Conservation (phyloP, 2,888 invertebrate species). For the Limulus polyphemus region DNA sequence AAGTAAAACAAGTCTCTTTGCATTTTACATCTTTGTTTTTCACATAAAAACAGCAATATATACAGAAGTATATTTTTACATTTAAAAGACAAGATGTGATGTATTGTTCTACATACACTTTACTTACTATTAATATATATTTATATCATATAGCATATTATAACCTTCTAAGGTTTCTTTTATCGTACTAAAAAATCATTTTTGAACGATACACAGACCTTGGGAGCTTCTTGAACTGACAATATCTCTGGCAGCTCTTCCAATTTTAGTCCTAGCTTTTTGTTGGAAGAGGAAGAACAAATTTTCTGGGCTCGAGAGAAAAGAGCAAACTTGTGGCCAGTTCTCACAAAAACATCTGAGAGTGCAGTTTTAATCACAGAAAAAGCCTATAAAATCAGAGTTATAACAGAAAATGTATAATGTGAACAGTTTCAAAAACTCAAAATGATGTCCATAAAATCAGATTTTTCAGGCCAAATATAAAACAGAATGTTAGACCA, state of each 20-base stretch:
- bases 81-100: too few species aligned
- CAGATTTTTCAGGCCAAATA: neutral
- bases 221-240: constrained; percentile 31
- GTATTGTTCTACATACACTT: too few species aligned
- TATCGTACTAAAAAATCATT: too few species aligned
- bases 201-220: constrained; percentile 26
- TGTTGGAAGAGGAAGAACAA: constrained; percentile 18
- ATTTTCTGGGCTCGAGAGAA: constrained; percentile 37
- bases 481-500: too few species aligned
- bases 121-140: too few species aligned
- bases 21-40: too few species aligned
- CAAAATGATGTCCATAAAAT: neutral
- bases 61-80: too few species aligned
- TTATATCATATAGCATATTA: too few species aligned
- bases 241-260: constrained; percentile 29
- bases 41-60: too few species aligned
- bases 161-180: too few species aligned
- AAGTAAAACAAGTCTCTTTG: too few species aligned
- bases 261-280: constrained; percentile 10
- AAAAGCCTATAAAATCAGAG: constrained; percentile 32
- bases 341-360: constrained; percentile 34
- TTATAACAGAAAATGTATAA: constrained; percentile 5
- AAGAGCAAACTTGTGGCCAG: constrained; percentile 38
- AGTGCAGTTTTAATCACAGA: constrained; percentile 35
- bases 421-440: neutral